Evolutionary conservation across 2,888 invertebrate species (phyloP).

Genomic region (Diarsia mendica): DNA sequence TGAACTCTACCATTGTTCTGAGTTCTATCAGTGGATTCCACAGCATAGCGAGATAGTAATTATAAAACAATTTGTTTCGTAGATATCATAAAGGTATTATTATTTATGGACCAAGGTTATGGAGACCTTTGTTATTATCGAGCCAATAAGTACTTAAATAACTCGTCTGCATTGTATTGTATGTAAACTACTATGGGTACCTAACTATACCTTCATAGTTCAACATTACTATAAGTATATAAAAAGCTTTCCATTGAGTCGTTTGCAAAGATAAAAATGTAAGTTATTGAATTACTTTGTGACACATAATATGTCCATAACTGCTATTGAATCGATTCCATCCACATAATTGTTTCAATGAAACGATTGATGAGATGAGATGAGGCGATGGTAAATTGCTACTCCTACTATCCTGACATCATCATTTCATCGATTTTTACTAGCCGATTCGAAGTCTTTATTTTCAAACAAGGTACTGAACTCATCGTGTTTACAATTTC

Average conservation of each 20-base stretch:
- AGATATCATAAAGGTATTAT: background rate
- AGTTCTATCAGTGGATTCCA: background rate
- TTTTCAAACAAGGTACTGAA: background rate
- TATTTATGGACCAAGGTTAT: constrained; percentile 20
- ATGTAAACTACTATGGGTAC: background rate
- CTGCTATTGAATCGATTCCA: constrained; percentile 13
- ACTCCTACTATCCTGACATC: background rate
- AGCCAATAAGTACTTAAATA: background rate
- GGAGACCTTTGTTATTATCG: background rate
- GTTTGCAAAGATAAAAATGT: constrained; percentile 18
- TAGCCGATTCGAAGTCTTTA: background rate
- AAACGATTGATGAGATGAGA: too few relatives aligned
- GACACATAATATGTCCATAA: background rate
- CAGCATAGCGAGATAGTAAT: background rate
- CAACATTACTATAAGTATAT: constrained; percentile 1
- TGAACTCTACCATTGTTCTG: background rate
- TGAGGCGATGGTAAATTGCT: background rate
- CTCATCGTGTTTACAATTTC: background rate
- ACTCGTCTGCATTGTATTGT: background rate
- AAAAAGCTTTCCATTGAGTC: background rate
- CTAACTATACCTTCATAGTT: background rate
- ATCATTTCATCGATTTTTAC: background rate
- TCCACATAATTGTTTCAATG: background rate
- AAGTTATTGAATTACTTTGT: constrained; percentile 16
- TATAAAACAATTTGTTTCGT: constrained; percentile 24